A percentile compares a stretch with the other conserved stretches of the same genome.
These are phyloP conservation scores for Megaustenia siamemsis DNA, from an alignment of 2,888 invertebrate genomes.

Conservation along the genomic window DNA sequence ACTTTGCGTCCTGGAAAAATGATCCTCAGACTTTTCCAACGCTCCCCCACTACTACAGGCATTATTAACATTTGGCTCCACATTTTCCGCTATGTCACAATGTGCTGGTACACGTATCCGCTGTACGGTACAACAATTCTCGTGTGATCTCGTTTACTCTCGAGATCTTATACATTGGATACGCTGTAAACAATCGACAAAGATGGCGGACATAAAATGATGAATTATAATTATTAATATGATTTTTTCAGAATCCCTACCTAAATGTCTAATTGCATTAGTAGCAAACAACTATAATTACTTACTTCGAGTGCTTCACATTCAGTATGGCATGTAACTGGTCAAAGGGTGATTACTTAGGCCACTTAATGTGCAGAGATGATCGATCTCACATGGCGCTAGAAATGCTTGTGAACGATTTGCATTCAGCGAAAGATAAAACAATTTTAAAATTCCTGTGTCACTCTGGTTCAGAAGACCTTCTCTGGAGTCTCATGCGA, in stretches of 20 bases:
- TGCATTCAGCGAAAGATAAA: conserved; percentile 77
- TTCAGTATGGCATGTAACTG: conserved; percentile 71
- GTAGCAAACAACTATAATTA: neutral
- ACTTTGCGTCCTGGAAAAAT: no score
- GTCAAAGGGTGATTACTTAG: conserved; percentile 75
- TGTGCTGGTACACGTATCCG: no score
- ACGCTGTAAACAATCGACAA: conserved; percentile 60
- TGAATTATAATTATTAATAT: neutral
- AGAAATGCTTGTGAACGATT: conserved; percentile 79
- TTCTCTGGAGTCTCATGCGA: conserved; percentile 77
- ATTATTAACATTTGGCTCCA: no score
- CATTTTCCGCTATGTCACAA: no score
- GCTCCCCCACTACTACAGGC: no score
- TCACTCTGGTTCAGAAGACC: conserved; percentile 79
- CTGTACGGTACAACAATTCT: no score
- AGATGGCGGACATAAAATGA: conserved; percentile 36
- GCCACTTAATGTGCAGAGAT: conserved; percentile 70
- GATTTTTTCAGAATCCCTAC: neutral
- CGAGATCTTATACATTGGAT: no score
- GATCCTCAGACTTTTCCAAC: no score
- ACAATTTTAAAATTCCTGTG: conserved; percentile 76
- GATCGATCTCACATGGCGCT: conserved; percentile 73
- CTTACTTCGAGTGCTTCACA: neutral
- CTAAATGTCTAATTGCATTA: neutral
- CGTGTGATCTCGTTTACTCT: no score